A percentile compares a stretch with the other conserved stretches of the same genome.
phyloP scores from a whole-genome alignment of 2,113 vertebrate species.

The Tauraco erythrolophus region DNA sequence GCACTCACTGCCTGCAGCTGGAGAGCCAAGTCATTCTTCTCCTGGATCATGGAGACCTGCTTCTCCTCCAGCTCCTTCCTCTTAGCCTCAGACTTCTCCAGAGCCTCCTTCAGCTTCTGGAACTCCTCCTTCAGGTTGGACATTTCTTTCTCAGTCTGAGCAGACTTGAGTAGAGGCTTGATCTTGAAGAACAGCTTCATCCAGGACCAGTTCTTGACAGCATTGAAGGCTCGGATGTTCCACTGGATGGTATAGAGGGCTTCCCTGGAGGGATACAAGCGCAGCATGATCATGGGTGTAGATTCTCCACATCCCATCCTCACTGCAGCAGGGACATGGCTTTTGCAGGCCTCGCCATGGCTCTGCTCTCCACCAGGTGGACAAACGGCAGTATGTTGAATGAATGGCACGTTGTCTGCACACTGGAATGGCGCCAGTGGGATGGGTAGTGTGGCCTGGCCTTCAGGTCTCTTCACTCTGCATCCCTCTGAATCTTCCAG shows the following conservation, averaged over 20 bases:
- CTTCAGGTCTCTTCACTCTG: neutral
- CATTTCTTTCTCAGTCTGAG: conserved; percentile 92
- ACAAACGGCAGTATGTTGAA: neutral
- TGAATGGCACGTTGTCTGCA: neutral
- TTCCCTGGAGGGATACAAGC: conserved; percentile 59
- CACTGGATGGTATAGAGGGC: conserved; percentile 93
- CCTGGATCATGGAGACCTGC: conserved; percentile 90
- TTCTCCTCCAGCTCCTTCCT: conserved; percentile 92
- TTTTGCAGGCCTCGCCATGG: neutral
- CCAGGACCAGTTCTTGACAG: conserved; percentile 96
- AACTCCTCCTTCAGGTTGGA: conserved; percentile 86
- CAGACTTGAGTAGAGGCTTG: conserved; percentile 91
- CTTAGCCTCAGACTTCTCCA: conserved; percentile 89
- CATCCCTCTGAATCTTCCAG: neutral
- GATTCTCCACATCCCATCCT: neutral
- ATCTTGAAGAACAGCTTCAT: conserved; percentile 98
- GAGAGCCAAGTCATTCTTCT: conserved; percentile 92
- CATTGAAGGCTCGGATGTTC: conserved; percentile 93
- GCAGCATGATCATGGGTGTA: neutral
- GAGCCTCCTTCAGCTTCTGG: conserved; percentile 86
- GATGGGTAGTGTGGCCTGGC: neutral
- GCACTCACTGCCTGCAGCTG: conserved; percentile 91
- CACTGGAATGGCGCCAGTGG: neutral
- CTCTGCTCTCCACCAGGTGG: neutral
- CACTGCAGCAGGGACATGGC: neutral